phyloP scores from a whole-genome alignment of 2,113 vertebrate species.

The Salvelinus alpinus region DNA sequence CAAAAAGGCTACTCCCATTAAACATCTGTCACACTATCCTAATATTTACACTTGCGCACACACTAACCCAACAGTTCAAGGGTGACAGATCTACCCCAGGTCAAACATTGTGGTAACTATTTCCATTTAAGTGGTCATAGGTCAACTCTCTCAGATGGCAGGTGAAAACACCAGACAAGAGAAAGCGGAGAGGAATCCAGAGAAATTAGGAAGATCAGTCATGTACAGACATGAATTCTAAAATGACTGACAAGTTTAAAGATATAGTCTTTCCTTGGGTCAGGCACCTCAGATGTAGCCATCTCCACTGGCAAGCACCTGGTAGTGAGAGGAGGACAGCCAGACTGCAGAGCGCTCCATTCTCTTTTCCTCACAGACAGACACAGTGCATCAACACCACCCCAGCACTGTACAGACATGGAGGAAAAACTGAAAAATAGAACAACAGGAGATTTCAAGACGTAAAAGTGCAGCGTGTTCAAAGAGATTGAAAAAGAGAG shows the following conservation, averaged over 20 bases:
- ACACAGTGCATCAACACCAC: constrained; percentile 38
- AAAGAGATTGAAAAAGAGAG: constrained; percentile 28
- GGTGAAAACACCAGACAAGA: neutral
- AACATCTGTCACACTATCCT: constrained; percentile 36
- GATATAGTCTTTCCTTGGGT: no score
- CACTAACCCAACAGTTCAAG: neutral
- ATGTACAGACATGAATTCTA: no score
- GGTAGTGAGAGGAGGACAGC: constrained; percentile 25
- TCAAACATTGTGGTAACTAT: neutral
- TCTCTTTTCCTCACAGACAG: constrained; percentile 46
- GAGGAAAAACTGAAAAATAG: neutral
- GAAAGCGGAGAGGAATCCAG: no score
- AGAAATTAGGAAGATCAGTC: no score
- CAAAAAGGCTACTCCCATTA: constrained; percentile 23
- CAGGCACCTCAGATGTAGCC: no score
- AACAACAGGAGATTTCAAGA: neutral
- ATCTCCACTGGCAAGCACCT: neutral
- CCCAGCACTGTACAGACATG: neutral
- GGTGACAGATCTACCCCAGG: neutral
- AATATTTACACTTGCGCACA: neutral
- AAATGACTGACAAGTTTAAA: no score
- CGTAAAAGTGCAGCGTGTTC: constrained; percentile 36
- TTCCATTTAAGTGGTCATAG: neutral
- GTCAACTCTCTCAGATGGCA: neutral
- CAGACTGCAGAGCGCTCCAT: constrained; percentile 54